Percentiles rank a stretch among this genome's conserved stretches.
Conservation (phyloP, 1,140 invertebrate genomes). For the Anoplophora glabripennis region DNA sequence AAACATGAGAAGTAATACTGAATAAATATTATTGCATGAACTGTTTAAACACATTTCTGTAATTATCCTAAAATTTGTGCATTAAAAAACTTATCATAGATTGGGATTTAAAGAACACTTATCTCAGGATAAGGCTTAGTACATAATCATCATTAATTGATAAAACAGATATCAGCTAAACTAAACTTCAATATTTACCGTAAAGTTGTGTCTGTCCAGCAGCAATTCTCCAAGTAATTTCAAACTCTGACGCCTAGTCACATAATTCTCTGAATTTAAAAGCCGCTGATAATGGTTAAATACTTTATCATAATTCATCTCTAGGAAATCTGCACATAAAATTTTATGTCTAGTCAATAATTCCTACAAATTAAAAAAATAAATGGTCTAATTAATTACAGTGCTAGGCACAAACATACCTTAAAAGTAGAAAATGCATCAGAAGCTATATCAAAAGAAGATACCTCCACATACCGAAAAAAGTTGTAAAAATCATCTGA, state of each 20-base stretch:
- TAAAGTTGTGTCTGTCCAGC: conserved; percentile 98
- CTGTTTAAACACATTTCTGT: too few species aligned
- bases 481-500: conserved; percentile 99
- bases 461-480: conserved; percentile 99
- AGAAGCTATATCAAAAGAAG: conserved; percentile 99
- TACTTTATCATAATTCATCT: conserved; percentile 98
- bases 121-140: neutral
- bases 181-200: conserved; percentile 60
- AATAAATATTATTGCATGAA: too few species aligned
- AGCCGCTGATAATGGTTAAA: conserved; percentile 96
- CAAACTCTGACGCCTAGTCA: conserved; percentile 93
- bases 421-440: conserved; percentile 99
- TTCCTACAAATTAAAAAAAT: conserved; percentile 66
- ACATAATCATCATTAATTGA: neutral
- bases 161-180: conserved; percentile 1
- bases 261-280: conserved; percentile 98
- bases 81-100: too few species aligned
- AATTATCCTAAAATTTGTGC: too few species aligned
- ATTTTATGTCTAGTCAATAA: conserved; percentile 98
- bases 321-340: conserved; percentile 96
- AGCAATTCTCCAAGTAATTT: conserved; percentile 96
- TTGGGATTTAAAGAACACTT: too few species aligned
- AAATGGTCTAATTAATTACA: conserved; percentile 4
- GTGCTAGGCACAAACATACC: conserved; percentile 57
- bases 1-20: too few species aligned